These are phyloP conservation scores for Cephus nigrinus DNA, from an alignment of 2,888 invertebrate species.

Conservation along the genomic window DNA sequence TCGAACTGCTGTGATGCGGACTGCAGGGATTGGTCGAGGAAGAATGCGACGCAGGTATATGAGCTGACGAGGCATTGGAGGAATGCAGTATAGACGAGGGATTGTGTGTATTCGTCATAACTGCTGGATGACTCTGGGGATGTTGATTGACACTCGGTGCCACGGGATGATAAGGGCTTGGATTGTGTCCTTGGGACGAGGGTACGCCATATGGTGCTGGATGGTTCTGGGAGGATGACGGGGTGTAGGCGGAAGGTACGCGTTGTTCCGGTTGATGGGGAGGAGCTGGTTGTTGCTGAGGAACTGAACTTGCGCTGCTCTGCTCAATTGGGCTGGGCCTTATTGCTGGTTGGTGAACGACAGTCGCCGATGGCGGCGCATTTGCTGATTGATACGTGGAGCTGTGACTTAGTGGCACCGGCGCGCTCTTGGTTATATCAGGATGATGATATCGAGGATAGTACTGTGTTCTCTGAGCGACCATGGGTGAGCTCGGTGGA, in stretches of 20 bases:
- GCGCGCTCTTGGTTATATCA: slow-evolving; percentile 59
- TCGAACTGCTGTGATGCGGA: slow-evolving; percentile 46
- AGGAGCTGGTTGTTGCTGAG: slow-evolving; percentile 32
- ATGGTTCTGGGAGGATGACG: slow-evolving; percentile 12
- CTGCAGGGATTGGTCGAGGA: slow-evolving; percentile 46
- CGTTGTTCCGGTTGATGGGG: slow-evolving; percentile 41
- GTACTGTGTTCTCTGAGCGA: slow-evolving; percentile 55
- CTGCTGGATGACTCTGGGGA: slow-evolving; percentile 21
- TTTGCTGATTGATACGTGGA: slow-evolving; percentile 50
- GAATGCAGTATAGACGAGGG: slow-evolving; percentile 18
- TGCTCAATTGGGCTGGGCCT: slow-evolving; percentile 45
- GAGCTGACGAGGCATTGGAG: slow-evolving; percentile 25
- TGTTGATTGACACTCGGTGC: slow-evolving; percentile 31
- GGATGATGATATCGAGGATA: slow-evolving; percentile 62
- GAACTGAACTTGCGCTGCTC: slow-evolving; percentile 26
- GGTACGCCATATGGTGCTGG: neutral
- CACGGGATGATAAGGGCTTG: slow-evolving; percentile 13
- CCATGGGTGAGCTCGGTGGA: slow-evolving; percentile 23
- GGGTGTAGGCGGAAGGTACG: slow-evolving; percentile 36
- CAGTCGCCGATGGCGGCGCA: slow-evolving; percentile 60
- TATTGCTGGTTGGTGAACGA: slow-evolving; percentile 38
- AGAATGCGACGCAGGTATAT: slow-evolving; percentile 34
- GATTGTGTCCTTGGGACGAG: slow-evolving; percentile 7
- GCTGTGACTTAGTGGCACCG: slow-evolving; percentile 52
- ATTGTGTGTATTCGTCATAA: slow-evolving; percentile 20